These are phyloP conservation scores for Caenorhabditis sinica DNA, from an alignment of 2,888 invertebrate genomes.

Conservation along the genomic window DNA sequence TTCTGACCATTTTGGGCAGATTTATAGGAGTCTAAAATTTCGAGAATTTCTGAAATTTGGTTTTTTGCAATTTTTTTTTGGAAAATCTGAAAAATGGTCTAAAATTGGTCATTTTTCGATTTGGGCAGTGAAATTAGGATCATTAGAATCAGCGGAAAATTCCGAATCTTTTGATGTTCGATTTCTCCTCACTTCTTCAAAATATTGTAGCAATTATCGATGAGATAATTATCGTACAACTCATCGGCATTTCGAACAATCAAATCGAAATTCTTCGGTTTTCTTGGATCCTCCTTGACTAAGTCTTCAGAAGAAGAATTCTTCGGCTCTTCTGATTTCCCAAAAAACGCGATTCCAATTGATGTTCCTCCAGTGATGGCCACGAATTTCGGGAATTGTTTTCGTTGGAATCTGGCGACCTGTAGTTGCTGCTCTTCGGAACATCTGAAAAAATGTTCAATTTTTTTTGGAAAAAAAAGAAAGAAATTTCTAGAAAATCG, in stretches of 20 bases:
- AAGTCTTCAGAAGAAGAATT: conserved; percentile 9
- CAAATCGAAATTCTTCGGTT: conserved; percentile 73
- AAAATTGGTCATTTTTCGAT: too few species aligned
- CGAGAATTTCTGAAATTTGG: too few species aligned
- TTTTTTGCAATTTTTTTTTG: too few species aligned
- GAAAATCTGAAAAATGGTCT: too few species aligned
- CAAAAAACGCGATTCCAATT: conserved; percentile 54
- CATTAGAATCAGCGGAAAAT: too few species aligned
- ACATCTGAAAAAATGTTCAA: conserved; percentile 12
- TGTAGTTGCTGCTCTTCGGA: background rate
- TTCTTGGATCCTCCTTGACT: background rate
- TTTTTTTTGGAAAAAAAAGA: too few species aligned
- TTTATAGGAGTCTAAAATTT: too few species aligned
- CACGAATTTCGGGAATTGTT: conserved; percentile 18
- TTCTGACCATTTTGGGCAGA: too few species aligned
- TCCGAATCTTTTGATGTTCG: background rate
- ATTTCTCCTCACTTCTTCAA: conserved; percentile 74
- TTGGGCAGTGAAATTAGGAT: too few species aligned
- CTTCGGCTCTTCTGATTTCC: conserved; percentile 31
- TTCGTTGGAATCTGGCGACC: background rate
- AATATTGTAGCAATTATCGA: conserved; percentile 81
- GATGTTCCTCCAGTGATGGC: conserved; percentile 46
- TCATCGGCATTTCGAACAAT: conserved; percentile 79
- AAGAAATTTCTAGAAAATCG: background rate
- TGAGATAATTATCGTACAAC: conserved; percentile 80